A percentile compares a stretch with the other conserved stretches of the same genome.
Conservation (phyloP, 2,888 invertebrate genomes). For the Hedychridium roseum region DNA sequence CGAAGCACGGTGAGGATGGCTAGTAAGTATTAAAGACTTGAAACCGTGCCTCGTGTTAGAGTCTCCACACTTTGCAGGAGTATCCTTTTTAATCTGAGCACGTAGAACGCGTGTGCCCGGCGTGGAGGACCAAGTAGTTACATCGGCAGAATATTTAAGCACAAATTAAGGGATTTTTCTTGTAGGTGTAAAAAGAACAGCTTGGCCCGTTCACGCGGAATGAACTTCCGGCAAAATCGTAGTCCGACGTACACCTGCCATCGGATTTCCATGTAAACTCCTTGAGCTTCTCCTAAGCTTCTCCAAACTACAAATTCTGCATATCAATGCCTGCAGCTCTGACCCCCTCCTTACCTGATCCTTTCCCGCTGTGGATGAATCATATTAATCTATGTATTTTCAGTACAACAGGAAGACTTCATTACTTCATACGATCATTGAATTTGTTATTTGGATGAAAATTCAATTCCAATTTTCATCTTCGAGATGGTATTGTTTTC, state of each 20-base stretch:
- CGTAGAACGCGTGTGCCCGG: too few species aligned
- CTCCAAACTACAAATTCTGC: slow-evolving; percentile 53
- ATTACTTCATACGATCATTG: neutral
- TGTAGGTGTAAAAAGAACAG: too few species aligned
- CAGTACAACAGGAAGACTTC: neutral
- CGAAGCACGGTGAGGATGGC: too few species aligned
- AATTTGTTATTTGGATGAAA: neutral
- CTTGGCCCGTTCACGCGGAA: too few species aligned
- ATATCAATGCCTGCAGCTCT: slow-evolving; percentile 46
- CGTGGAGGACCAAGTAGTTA: too few species aligned
- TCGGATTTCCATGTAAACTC: slow-evolving; percentile 12
- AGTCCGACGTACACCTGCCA: slow-evolving; percentile 47
- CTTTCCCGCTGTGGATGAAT: neutral
- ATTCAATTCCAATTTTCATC: too few species aligned
- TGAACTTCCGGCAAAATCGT: slow-evolving; percentile 30
- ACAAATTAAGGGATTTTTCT: neutral
- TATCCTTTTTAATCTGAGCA: too few species aligned
- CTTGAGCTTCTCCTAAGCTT: slow-evolving; percentile 33
- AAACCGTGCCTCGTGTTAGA: too few species aligned
- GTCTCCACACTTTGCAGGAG: too few species aligned
- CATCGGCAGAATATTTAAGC: neutral
- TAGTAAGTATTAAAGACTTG: too few species aligned
- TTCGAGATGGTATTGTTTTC: slow-evolving; percentile 33
- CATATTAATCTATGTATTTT: neutral
- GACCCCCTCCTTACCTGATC: slow-evolving; percentile 6